phyloP scores from a whole-genome alignment of 2,113 vertebrate genomes.

The Microtus richardsoni region DNA sequence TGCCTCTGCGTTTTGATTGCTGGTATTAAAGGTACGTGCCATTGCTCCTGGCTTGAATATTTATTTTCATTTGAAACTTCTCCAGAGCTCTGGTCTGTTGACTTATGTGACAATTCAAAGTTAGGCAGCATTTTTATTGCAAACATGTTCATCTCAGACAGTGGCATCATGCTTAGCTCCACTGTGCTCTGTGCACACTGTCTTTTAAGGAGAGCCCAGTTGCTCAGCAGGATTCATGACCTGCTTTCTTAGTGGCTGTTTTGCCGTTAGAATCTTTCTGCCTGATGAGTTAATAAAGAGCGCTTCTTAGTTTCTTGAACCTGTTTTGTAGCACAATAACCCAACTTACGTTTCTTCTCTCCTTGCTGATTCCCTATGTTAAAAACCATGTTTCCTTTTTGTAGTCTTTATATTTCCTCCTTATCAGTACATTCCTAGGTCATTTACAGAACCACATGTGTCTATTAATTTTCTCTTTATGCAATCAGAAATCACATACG shows the following conservation, averaged over 20 bases:
- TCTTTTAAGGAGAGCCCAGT: neutral
- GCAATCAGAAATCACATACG: conserved; percentile 19
- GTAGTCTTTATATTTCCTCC: conserved; percentile 44
- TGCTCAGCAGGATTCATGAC: neutral
- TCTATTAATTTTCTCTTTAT: conserved; percentile 44
- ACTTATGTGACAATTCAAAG: neutral
- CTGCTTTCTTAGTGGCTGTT: neutral
- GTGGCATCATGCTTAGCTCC: too few relatives aligned
- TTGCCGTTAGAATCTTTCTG: neutral
- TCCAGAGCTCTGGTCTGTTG: neutral
- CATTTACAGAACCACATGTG: conserved; percentile 3
- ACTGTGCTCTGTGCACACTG: neutral
- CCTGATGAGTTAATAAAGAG: conserved; percentile 54
- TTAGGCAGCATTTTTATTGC: neutral
- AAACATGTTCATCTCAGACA: neutral
- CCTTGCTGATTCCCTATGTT: neutral
- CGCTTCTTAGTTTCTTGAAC: conserved; percentile 76
- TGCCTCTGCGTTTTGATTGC: neutral
- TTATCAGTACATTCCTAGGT: neutral
- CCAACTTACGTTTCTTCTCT: conserved; percentile 54
- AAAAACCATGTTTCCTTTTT: conserved; percentile 27
- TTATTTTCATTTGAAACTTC: neutral
- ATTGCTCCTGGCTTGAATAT: neutral
- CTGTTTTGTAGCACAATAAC: conserved; percentile 74
- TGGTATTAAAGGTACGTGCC: neutral